Evolutionary conservation across 1,140 invertebrate genomes (phyloP), one percentile per base, ranked within the genome.

Genomic region (Saccostrea glomerata): DNA sequence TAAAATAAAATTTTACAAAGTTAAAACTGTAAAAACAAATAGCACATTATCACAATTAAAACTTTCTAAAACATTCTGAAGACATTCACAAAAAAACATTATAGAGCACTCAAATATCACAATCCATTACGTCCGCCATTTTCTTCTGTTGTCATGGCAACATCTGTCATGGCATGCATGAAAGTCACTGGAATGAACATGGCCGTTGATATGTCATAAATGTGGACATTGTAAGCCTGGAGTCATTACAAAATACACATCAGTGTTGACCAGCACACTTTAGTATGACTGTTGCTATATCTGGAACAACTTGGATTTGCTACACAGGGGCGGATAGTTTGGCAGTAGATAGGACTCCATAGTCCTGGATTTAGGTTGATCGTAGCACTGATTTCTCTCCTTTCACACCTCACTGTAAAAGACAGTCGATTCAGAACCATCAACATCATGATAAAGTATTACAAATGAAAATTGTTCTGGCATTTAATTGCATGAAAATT

Each of bases 41-140:
- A 77, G 70, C 70, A 77, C 25, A 30, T 77, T 77, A 77, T 77
- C 70, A 77, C 70, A 77, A 77, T 25, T 36, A 30, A 77, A 30
- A 36, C 30, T 77, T 63, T 63, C 58, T 63, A 63, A 63, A 63
- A 63, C 70, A 77, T 77, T 2, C 30, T 77, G 70, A 77, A 77
- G 70, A 77, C 70, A 77, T 36, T 77, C 70, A 30, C 30, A 36
- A 77, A 77, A 36, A 36, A 77, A 77, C 30, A 36, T 77, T 30
- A 36, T 36, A 77, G 70, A 77, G 70, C 70, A 77, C 70, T 77
- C 25, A 77, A 77, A 77, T 77, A 77, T 77, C 70, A 77, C 70
- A 77, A 77, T 47, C 47, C 47, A 47, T 63, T 63, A n/a, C 36
- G 25, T 30, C 30, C 5, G 70, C 70, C 70, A 77, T 12, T 77